These are phyloP conservation scores for Rutpela maculata DNA, from an alignment of 2,888 invertebrate genomes.

Conservation along the genomic window DNA sequence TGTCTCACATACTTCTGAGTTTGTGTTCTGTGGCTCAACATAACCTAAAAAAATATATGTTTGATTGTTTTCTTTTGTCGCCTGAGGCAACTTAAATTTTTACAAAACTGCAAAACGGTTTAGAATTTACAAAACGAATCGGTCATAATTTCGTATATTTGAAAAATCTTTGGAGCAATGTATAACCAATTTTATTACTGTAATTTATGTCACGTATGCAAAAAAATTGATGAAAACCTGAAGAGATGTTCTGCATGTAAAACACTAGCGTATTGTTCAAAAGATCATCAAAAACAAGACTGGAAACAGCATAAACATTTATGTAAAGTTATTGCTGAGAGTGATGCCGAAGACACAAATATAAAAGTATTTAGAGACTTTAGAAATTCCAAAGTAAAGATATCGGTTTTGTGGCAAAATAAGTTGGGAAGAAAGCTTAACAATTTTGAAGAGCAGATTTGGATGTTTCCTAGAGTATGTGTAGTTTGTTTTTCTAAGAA, in stretches of 20 bases:
- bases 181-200: slow-evolving; percentile 50
- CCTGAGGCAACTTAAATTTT: too few relatives aligned
- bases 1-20: too few relatives aligned
- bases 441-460: slow-evolving; percentile 63
- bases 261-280: slow-evolving; percentile 84
- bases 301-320: slow-evolving; percentile 85
- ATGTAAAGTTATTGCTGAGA: slow-evolving; percentile 70
- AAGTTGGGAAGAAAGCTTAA: slow-evolving; percentile 57
- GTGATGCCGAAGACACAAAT: slow-evolving; percentile 22
- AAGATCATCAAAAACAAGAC: slow-evolving; percentile 85
- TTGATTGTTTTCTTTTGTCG: too few relatives aligned
- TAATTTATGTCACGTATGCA: slow-evolving; percentile 62
- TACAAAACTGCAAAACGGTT: too few relatives aligned
- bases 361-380: slow-evolving; percentile 48
- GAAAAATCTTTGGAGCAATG: too few relatives aligned
- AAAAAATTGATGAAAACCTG: slow-evolving; percentile 48
- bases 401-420: slow-evolving; percentile 54
- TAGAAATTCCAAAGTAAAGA: slow-evolving; percentile 39
- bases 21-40: too few relatives aligned
- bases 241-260: slow-evolving; percentile 84
- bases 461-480: slow-evolving; percentile 66
- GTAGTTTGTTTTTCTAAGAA: slow-evolving; percentile 59
- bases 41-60: too few relatives aligned
- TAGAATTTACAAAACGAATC: too few relatives aligned
- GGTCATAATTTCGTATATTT: too few relatives aligned